Conservation (phyloP, 1,140 invertebrate genomes). For the Epicauta chinensis region DNA sequence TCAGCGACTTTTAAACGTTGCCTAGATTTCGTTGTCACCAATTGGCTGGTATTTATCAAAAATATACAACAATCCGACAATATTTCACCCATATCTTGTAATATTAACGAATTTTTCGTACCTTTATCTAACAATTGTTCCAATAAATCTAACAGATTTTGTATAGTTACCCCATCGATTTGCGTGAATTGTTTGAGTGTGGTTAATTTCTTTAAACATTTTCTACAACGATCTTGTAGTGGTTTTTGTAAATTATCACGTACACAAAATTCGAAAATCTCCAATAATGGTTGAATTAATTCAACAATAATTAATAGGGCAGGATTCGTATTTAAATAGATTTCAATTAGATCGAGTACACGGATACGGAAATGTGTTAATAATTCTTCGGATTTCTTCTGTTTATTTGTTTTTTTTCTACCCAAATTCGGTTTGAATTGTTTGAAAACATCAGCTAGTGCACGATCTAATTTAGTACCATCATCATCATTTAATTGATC, state of each 20-base stretch:
- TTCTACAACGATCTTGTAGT: constrained; percentile 35
- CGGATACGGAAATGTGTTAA: constrained; percentile 63
- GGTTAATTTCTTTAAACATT: constrained; percentile 43
- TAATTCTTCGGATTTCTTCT: constrained; percentile 56
- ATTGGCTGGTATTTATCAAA: constrained; percentile 55
- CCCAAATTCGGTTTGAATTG: constrained; percentile 52
- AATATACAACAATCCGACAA: constrained; percentile 60
- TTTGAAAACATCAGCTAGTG: constrained; percentile 63
- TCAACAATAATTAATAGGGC: constrained; percentile 58
- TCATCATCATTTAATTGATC: constrained; percentile 71
- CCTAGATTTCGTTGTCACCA: constrained; percentile 42
- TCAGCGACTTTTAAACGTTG: constrained; percentile 40
- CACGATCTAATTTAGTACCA: constrained; percentile 62
- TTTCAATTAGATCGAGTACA: constrained; percentile 63
- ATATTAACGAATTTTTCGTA: constrained; percentile 53
- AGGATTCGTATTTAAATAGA: constrained; percentile 60
- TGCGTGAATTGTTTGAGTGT: constrained; percentile 55
- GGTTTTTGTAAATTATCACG: constrained; percentile 61
- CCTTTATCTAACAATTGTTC: constrained; percentile 58
- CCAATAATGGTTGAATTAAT: constrained; percentile 58
- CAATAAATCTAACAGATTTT: constrained; percentile 51
- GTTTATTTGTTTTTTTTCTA: constrained; percentile 52
- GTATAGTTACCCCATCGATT: constrained; percentile 49
- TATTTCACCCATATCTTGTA: constrained; percentile 60
- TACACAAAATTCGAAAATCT: constrained; percentile 59